Conservation (phyloP, 2,113 vertebrate genomes). For the Forbesichthys agassizii region DNA sequence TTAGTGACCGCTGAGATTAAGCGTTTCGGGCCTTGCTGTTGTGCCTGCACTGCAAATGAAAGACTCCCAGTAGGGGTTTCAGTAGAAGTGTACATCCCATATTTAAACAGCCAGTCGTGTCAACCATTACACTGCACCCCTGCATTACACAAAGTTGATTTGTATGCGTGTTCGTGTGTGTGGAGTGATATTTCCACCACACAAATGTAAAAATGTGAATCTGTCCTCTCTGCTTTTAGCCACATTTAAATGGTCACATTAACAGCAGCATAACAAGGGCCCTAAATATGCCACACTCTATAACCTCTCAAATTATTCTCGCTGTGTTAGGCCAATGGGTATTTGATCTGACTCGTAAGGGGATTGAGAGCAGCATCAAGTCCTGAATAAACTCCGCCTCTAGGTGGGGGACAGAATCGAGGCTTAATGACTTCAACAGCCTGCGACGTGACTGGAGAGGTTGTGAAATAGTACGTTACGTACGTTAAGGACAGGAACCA, state of each 20-base stretch:
- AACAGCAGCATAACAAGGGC: conserved; percentile 55
- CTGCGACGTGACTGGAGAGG: conserved; percentile 75
- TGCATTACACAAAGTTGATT: no score
- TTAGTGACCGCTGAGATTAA: conserved; percentile 2
- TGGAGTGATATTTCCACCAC: no score
- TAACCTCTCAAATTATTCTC: conserved; percentile 61
- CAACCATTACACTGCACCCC: no score
- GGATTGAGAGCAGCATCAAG: conserved; percentile 54
- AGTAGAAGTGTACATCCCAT: no score
- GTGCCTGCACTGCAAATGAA: conserved; percentile 6
- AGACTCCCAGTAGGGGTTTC: no score
- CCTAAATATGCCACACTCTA: conserved; percentile 38
- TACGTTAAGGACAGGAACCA: conserved; percentile 68
- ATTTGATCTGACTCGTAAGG: conserved; percentile 55
- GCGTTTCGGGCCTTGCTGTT: neutral
- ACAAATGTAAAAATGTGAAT: no score
- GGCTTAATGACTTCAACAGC: conserved; percentile 54
- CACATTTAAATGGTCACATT: conserved; percentile 50
- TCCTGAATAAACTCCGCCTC: conserved; percentile 59
- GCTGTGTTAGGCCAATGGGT: conserved; percentile 46
- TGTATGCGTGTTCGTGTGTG: no score
- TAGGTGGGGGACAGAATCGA: conserved; percentile 50
- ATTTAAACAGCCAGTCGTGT: no score
- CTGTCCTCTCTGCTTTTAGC: no score
- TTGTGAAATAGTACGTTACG: conserved; percentile 51